These are phyloP conservation scores for Drosophila ogumai DNA, from an alignment of 1,140 invertebrate species.

Conservation along the genomic window DNA sequence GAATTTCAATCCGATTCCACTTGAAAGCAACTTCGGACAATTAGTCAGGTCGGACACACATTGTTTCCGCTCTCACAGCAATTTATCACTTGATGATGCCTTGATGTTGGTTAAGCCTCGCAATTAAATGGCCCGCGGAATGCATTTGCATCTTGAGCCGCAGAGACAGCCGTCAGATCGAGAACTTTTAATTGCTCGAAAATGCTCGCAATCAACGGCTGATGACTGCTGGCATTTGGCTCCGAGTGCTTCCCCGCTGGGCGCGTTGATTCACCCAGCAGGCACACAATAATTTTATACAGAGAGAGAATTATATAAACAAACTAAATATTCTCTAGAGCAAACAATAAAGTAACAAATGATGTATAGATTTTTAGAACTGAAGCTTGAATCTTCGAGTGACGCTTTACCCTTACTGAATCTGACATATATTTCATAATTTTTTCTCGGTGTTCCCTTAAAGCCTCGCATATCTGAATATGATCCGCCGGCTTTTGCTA, in stretches of 20 bases:
- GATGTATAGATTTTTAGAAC: neutral
- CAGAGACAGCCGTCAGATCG: slow-evolving; percentile 21
- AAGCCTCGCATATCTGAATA: slow-evolving; percentile 20
- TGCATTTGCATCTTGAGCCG: slow-evolving; percentile 47
- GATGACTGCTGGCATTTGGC: slow-evolving; percentile 28
- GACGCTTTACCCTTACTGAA: neutral
- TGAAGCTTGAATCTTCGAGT: neutral
- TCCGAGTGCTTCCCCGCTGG: slow-evolving; percentile 22
- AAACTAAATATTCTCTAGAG: no score
- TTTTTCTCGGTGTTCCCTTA: neutral
- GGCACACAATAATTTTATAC: neutral
- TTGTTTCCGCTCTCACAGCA: slow-evolving; percentile 34
- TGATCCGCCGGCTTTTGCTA: slow-evolving; percentile 4
- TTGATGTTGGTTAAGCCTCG: slow-evolving; percentile 31
- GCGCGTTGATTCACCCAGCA: slow-evolving; percentile 19
- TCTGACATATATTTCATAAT: neutral
- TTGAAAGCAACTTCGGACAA: slow-evolving; percentile 8
- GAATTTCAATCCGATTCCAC: slow-evolving; percentile 9
- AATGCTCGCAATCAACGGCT: slow-evolving; percentile 38
- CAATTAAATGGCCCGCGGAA: slow-evolving; percentile 28
- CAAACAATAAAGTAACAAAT: neutral
- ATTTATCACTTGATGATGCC: slow-evolving; percentile 27
- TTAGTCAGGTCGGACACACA: slow-evolving; percentile 14
- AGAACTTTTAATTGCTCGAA: slow-evolving; percentile 54
- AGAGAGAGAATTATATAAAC: neutral